A percentile compares a stretch with the other conserved stretches of the same genome.
Conservation (phyloP, 2,888 invertebrate species). For the Agriotes lineatus region DNA sequence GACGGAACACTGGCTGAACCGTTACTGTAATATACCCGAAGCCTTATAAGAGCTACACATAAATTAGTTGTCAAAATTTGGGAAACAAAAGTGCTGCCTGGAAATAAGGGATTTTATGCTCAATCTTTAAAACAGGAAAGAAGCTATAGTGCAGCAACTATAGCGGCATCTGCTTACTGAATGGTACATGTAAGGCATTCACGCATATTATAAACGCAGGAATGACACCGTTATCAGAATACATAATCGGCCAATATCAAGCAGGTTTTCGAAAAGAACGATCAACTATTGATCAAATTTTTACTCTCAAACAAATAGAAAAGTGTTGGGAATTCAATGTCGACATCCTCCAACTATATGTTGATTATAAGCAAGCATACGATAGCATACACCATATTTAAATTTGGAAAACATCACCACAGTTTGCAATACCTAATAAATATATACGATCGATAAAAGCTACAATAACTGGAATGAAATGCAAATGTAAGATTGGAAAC, state of each 20-base stretch:
- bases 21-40: too few species aligned
- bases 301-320: neutral
- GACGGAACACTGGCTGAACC: too few species aligned
- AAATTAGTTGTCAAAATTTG: too few species aligned
- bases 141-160: neutral
- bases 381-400: neutral
- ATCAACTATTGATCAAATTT: neutral
- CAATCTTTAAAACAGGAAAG: neutral
- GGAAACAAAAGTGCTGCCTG: too few species aligned
- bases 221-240: neutral
- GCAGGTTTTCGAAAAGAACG: neutral
- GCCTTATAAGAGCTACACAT: too few species aligned
- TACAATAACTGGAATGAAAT: neutral
- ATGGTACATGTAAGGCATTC: neutral
- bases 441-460: neutral
- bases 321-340: neutral
- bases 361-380: neutral
- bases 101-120: too few species aligned
- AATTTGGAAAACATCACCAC: neutral
- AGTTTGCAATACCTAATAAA: neutral
- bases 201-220: neutral
- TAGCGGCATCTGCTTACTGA: neutral
- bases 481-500: slow-evolving; percentile 3
- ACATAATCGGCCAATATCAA: neutral
- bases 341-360: neutral